Conservation (phyloP, 2,113 vertebrate genomes). For the Zapornia atra region DNA sequence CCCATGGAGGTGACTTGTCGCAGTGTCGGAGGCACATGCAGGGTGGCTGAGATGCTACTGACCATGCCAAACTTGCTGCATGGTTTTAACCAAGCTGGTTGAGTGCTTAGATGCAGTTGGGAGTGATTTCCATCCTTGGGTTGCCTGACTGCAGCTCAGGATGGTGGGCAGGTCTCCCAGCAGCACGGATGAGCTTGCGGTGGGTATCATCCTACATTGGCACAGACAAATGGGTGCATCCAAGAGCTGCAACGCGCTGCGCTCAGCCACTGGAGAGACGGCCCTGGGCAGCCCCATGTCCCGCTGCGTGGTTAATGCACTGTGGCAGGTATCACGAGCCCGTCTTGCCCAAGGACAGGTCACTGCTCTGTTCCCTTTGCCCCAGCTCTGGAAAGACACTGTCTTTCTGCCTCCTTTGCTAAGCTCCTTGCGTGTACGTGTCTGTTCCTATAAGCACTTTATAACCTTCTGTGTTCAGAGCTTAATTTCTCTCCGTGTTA, state of each 20-base stretch:
- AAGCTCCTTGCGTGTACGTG: neutral
- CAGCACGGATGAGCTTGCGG: fast-evolving
- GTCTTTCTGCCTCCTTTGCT: neutral
- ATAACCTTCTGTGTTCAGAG: constrained; percentile 30
- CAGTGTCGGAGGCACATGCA: fast-evolving
- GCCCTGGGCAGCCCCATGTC: neutral
- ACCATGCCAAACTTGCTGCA: fast-evolving
- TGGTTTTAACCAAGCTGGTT: neutral
- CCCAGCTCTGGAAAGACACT: neutral
- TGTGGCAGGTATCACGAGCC: neutral
- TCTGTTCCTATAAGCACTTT: constrained; percentile 27
- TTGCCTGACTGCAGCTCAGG: neutral
- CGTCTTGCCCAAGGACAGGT: neutral
- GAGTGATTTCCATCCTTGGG: neutral
- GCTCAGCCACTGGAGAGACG: neutral
- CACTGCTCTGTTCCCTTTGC: neutral
- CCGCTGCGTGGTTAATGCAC: fast-evolving
- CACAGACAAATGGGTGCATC: fast-evolving
- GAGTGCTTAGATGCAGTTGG: neutral
- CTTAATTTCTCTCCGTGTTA: constrained; percentile 7
- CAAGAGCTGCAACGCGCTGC: neutral
- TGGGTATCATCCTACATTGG: fast-evolving
- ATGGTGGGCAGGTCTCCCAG: neutral
- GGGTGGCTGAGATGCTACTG: neutral
- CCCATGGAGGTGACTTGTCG: neutral